These are phyloP conservation scores for Urechis unicinctus DNA, from an alignment of 2,888 invertebrate species.

Conservation along the genomic window DNA sequence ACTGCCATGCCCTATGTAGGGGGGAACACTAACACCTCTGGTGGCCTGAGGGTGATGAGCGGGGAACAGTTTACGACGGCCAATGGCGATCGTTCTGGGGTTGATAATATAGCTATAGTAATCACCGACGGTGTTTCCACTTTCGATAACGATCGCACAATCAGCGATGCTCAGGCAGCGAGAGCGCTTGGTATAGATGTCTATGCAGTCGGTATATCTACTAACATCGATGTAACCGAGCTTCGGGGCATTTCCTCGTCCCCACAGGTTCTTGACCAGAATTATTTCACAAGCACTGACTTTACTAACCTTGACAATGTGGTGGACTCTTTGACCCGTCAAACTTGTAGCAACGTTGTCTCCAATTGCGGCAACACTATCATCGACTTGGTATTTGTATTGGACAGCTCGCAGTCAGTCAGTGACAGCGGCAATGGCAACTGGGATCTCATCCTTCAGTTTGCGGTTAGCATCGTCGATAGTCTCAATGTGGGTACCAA, in stretches of 20 bases:
- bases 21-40: background rate
- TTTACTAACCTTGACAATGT: background rate
- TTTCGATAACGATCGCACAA: conserved; percentile 1
- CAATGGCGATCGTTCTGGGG: background rate
- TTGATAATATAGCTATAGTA: background rate
- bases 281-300: background rate
- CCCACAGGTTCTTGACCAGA: conserved; percentile 1
- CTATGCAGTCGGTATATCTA: conserved; percentile 2
- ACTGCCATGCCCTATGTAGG: background rate
- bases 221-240: background rate
- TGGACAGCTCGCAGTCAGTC: background rate
- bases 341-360: background rate
- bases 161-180: conserved; percentile 4
- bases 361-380: background rate
- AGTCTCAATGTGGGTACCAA: background rate
- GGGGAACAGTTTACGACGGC: background rate
- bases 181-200: background rate
- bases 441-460: background rate
- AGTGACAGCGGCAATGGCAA: background rate
- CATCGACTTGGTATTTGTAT: background rate
- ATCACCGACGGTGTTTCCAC: background rate
- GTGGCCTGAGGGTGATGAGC: background rate
- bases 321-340: background rate
- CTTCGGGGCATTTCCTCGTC: background rate
- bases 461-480: background rate